Evolutionary conservation across 1,140 invertebrate genomes (phyloP).

Genomic region (Drosophila nikananu): DNA sequence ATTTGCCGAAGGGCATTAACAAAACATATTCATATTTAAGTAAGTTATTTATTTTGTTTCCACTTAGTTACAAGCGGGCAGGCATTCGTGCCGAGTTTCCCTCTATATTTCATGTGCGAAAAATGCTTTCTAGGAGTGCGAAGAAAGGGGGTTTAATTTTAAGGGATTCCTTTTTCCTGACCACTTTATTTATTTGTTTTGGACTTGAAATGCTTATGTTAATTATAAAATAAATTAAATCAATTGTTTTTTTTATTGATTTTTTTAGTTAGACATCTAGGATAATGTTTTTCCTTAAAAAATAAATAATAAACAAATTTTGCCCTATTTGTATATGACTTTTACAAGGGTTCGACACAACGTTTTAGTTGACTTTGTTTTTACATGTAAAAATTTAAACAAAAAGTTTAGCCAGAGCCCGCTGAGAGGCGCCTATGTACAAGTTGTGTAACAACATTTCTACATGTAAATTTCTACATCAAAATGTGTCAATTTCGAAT

Average conservation of each 20-base stretch:
- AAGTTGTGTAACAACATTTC: neutral
- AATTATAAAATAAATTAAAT: neutral
- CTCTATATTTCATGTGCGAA: conserved; percentile 3
- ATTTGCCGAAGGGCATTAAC: conserved; percentile 46
- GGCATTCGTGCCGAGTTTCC: conserved; percentile 22
- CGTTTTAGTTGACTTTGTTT: neutral
- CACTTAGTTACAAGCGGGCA: conserved; percentile 32
- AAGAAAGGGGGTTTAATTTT: neutral
- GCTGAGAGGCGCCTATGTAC: conserved; percentile 1
- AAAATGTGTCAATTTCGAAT: neutral
- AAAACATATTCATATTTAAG: conserved; percentile 51
- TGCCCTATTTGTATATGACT: neutral
- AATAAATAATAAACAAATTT: neutral
- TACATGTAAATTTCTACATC: neutral
- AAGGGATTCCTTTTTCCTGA: neutral
- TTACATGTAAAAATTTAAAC: neutral
- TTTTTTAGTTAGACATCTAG: neutral
- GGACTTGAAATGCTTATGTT: neutral
- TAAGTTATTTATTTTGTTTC: conserved; percentile 48
- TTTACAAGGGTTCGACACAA: neutral
- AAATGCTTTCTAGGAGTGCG: neutral
- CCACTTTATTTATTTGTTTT: neutral
- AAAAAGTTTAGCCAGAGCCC: neutral
- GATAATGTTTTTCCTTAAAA: neutral
- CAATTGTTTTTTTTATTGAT: neutral